Evolutionary conservation across 2,888 invertebrate species (phyloP).

Genomic region (Drosophila kanekoi): DNA sequence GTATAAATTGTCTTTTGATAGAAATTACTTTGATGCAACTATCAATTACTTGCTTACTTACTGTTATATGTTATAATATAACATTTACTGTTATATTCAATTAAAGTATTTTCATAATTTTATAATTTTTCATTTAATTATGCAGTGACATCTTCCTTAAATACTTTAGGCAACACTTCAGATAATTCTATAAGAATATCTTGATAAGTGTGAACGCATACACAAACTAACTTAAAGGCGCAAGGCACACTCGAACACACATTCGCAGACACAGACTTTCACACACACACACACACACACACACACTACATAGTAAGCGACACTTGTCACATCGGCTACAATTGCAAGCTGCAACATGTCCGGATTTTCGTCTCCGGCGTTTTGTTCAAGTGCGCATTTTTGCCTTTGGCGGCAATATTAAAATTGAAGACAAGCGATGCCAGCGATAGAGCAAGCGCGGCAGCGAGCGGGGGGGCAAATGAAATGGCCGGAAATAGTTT

Average conservation of each 20-base stretch:
- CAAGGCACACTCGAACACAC: slow-evolving; percentile 7
- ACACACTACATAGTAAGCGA: slow-evolving; percentile 6
- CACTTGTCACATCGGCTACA: slow-evolving; percentile 69
- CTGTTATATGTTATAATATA: too few species aligned
- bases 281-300: slow-evolving; percentile 4
- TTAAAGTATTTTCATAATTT: too few species aligned
- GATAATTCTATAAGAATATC: not conserved
- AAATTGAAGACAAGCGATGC: slow-evolving; percentile 70
- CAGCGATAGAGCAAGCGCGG: slow-evolving; percentile 32
- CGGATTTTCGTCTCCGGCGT: slow-evolving; percentile 11
- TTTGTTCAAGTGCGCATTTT: slow-evolving; percentile 54
- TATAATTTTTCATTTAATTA: too few species aligned
- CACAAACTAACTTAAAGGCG: not conserved
- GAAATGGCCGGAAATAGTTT: slow-evolving; percentile 72
- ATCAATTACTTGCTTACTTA: too few species aligned
- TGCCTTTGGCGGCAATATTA: slow-evolving; percentile 72
- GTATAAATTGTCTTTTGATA: too few species aligned
- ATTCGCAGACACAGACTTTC: not conserved
- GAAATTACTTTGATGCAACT: too few species aligned
- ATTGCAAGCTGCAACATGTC: slow-evolving; percentile 57
- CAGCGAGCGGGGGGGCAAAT: slow-evolving; percentile 43
- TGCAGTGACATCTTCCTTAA: too few species aligned
- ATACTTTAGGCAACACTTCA: too few species aligned
- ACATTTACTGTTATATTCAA: too few species aligned
- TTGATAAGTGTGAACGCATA: not conserved